A percentile compares a stretch with the other conserved stretches of the same genome.
Conservation (phyloP, 2,113 vertebrate species). For the Pterocles gutturalis region DNA sequence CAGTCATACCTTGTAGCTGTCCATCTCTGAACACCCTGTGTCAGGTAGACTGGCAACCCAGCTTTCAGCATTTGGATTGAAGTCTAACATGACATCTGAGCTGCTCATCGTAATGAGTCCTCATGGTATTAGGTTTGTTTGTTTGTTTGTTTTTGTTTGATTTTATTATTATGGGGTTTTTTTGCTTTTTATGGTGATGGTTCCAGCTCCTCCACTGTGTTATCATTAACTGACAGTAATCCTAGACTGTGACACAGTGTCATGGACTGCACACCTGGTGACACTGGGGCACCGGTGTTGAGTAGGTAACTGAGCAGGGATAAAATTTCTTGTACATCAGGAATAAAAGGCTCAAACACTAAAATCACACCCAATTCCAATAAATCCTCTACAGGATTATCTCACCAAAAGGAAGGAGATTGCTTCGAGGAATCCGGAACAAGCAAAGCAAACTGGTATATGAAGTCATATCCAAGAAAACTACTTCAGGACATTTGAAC, state of each 20-base stretch:
- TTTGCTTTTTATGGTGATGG: background rate
- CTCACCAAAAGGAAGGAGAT: background rate
- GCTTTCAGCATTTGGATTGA: background rate
- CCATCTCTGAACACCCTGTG: background rate
- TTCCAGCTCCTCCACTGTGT: background rate
- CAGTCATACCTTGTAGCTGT: background rate
- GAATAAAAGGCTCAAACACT: background rate
- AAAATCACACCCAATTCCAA: background rate
- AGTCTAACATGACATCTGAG: background rate
- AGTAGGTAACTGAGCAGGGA: background rate
- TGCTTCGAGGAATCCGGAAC: background rate
- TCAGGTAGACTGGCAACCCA: background rate
- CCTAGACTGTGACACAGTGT: background rate
- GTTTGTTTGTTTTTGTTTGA: background rate
- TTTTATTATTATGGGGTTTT: background rate
- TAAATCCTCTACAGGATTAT: background rate
- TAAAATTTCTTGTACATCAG: background rate
- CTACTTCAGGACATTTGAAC: background rate
- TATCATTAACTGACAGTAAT: fast-evolving
- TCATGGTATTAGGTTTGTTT: fast-evolving
- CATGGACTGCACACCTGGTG: background rate
- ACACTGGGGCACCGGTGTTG: background rate
- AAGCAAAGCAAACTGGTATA: background rate
- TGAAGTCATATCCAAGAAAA: background rate
- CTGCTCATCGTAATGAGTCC: background rate